Base-by-base conservation (phyloP, 2,888 invertebrate species). In the Lepidocyrtoides sp. region DNA sequence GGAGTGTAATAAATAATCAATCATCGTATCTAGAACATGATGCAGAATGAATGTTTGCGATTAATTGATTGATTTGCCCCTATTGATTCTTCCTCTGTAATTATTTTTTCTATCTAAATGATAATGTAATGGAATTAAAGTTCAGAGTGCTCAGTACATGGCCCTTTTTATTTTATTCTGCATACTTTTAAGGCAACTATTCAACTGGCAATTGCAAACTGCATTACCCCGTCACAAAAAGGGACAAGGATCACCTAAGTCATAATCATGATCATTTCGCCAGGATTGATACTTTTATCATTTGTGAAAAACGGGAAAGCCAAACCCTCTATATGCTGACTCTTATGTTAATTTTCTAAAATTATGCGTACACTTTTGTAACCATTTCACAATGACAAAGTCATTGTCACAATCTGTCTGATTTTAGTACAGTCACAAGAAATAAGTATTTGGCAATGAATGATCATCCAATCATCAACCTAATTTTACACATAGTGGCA, bases 301-400 rank as follows among this genome's bases (percentile, higher is more conserved):
- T 36, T n/a, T n/a, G n/a, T n/a, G n/a, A n/a, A n/a, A n/a, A n/a
- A n/a, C n/a, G n/a, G n/a, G n/a, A n/a, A n/a, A n/a, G n/a, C n/a
- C n/a, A n/a, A n/a, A n/a, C n/a, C n/a, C n/a, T n/a, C n/a, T n/a
- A n/a, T n/a, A n/a, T n/a, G n/a, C n/a, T n/a, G n/a, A n/a, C n/a
- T n/a, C n/a, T n/a, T n/a, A n/a, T n/a, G n/a, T n/a, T n/a, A n/a
- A n/a, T n/a, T n/a, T n/a, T n/a, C n/a, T n/a, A n/a, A n/a, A n/a
- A n/a, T n/a, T n/a, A n/a, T n/a, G n/a, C n/a, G n/a, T n/a, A n/a
- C n/a, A n/a, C 3, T n/a, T 51, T 51, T 51, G 51, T 51, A 51
- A 57, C 20, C 20, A 3, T 29, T 63, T 29, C 8, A 72, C 69
- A 72, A 77, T 77, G 51, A 51, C 77, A 51, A 77, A 77, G 20